Percentiles rank a stretch among this genome's conserved stretches.
phyloP scores from a whole-genome alignment of 2,113 vertebrate genomes.

The Cygnus buccinator region DNA sequence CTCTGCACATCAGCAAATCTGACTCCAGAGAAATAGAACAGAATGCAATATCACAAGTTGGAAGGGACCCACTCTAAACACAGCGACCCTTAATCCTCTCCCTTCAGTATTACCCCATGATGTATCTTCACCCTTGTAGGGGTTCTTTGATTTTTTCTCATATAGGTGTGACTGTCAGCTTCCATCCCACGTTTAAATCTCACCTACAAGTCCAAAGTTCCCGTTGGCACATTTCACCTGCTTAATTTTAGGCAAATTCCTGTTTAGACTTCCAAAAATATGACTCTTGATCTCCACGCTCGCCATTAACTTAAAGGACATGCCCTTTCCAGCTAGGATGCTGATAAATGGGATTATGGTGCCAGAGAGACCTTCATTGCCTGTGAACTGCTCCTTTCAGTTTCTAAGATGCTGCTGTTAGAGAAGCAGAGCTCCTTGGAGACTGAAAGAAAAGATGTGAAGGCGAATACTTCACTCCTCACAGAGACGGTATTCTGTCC shows the following conservation, averaged over 20 bases:
- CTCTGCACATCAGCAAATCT: not conserved
- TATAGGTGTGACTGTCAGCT: rapidly evolving
- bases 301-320: not conserved
- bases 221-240: not conserved
- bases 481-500: constrained; percentile 18
- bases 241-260: not conserved
- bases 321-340: constrained; percentile 2
- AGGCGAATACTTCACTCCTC: constrained; percentile 44
- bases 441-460: constrained; percentile 49
- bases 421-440: constrained; percentile 64
- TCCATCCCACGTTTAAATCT: not conserved
- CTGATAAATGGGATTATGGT: constrained; percentile 31
- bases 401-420: constrained; percentile 48
- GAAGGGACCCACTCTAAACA: not conserved
- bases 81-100: not conserved
- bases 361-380: constrained; percentile 33
- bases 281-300: not conserved
- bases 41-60: not conserved
- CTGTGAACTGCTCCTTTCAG: constrained; percentile 56
- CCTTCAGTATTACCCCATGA: rapidly evolving
- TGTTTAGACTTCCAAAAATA: not conserved
- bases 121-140: not conserved
- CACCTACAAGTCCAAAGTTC: not conserved
- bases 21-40: not conserved
- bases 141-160: not conserved